These are phyloP conservation scores for Yponomeuta sedellus DNA, from an alignment of 2,888 invertebrate genomes.

Conservation along the genomic window DNA sequence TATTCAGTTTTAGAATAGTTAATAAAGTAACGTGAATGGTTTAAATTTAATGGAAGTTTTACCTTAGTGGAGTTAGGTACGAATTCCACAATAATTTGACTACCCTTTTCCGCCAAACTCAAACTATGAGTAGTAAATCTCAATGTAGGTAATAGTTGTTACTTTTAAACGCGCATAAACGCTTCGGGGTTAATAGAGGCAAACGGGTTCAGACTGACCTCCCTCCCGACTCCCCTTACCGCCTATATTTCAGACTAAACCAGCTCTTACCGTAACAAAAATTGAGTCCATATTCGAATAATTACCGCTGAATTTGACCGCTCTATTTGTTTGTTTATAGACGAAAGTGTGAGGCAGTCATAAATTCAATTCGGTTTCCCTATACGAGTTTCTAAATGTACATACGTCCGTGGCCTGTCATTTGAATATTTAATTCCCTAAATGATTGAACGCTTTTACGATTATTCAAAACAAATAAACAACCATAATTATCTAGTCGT, in stretches of 20 bases:
- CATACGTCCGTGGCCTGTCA: neutral
- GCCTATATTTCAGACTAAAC: neutral
- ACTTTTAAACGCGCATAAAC: neutral
- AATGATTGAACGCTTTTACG: no score
- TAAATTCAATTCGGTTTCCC: neutral
- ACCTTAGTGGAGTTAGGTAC: neutral
- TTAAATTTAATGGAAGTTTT: neutral
- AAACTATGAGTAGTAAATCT: neutral
- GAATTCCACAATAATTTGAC: neutral
- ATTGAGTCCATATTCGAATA: neutral
- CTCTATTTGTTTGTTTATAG: neutral
- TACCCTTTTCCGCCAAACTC: slow-evolving; percentile 2
- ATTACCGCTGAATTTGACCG: neutral
- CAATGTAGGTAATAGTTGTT: slow-evolving; percentile 1
- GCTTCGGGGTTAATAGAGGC: slow-evolving; percentile 2
- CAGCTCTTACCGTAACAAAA: neutral
- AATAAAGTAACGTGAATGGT: neutral
- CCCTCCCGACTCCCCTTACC: neutral
- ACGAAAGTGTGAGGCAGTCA: neutral
- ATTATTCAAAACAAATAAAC: no score
- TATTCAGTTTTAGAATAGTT: no score
- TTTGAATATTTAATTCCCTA: no score
- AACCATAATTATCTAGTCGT: no score
- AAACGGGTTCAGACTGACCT: neutral
- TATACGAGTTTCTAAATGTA: neutral